Evolutionary conservation across 2,113 vertebrate genomes (phyloP).

Genomic region (Cacatua alba): DNA sequence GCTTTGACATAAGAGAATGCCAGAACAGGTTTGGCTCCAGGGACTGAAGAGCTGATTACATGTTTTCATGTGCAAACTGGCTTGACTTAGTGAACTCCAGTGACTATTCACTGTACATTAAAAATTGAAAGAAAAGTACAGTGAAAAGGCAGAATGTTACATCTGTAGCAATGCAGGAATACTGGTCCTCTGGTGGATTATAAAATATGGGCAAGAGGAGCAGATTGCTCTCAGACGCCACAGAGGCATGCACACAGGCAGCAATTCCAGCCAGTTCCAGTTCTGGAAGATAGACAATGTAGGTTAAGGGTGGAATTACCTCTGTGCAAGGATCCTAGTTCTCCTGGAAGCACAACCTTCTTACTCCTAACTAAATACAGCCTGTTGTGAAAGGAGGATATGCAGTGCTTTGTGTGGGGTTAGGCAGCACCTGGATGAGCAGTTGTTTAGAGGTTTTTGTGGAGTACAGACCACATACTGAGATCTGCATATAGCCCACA

Average conservation of each 20-base stretch:
- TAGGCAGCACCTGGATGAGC: not conserved
- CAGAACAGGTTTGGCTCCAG: not conserved
- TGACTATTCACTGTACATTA: not conserved
- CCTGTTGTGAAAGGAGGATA: not conserved
- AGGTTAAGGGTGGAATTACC: not conserved
- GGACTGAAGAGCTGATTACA: not conserved
- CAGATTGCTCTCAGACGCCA: not conserved
- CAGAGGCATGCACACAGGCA: not conserved
- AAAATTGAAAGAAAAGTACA: not conserved
- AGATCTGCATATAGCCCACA: not conserved
- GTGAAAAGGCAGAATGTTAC: not conserved
- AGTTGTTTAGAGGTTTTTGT: not conserved
- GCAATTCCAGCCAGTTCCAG: not conserved
- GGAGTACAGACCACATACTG: not conserved
- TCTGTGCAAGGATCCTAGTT: not conserved
- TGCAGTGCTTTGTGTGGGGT: not conserved
- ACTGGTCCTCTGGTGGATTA: not conserved
- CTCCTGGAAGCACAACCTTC: not conserved
- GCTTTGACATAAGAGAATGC: not conserved
- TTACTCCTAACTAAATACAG: not conserved
- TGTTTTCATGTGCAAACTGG: not conserved
- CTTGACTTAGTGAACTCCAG: not conserved
- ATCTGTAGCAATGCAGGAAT: not conserved
- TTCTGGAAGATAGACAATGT: not conserved
- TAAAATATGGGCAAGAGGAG: not conserved